Conservation (phyloP, 2,113 vertebrate species). For the Eretmochelys imbricata region DNA sequence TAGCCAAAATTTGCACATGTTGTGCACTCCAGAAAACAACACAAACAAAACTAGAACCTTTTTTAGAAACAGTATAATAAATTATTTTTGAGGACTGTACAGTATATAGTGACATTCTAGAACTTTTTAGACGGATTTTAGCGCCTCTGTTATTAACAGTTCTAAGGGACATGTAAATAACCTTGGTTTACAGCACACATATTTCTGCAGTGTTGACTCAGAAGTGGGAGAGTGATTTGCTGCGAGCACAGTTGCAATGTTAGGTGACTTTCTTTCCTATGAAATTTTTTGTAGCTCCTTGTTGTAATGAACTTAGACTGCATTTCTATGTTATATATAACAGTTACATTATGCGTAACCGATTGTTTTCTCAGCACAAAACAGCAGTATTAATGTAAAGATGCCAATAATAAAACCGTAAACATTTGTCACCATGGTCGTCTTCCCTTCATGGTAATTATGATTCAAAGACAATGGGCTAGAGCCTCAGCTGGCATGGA, state of each 20-base stretch:
- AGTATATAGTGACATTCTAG: conserved; percentile 95
- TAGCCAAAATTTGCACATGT: conserved; percentile 83
- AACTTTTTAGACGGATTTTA: conserved; percentile 93
- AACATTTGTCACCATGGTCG: conserved; percentile 79
- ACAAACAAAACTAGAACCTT: conserved; percentile 82
- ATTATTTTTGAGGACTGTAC: conserved; percentile 99
- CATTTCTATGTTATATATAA: conserved; percentile 96
- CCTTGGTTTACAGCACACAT: conserved; percentile 81
- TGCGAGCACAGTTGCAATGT: conserved; percentile 88
- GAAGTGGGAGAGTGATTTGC: conserved; percentile 78
- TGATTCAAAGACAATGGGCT: not conserved
- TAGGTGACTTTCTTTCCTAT: conserved; percentile 86
- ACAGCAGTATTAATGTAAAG: conserved; percentile 86
- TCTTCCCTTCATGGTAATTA: conserved; percentile 11
- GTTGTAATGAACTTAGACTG: conserved; percentile 93
- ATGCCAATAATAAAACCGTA: conserved; percentile 80
- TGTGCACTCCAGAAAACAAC: conserved; percentile 75
- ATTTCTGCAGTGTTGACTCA: conserved; percentile 77
- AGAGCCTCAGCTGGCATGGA: not conserved
- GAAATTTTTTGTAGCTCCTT: conserved; percentile 92
- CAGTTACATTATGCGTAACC: conserved; percentile 91
- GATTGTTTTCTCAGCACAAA: conserved; percentile 96
- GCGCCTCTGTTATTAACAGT: conserved; percentile 88
- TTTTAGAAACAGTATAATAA: conserved; percentile 95
- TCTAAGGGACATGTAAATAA: conserved; percentile 89